Percentiles rank a stretch among this genome's conserved stretches.
These are phyloP conservation scores for Atopsyche davidsoni DNA, from an alignment of 1,140 invertebrate genomes.

Conservation along the genomic window DNA sequence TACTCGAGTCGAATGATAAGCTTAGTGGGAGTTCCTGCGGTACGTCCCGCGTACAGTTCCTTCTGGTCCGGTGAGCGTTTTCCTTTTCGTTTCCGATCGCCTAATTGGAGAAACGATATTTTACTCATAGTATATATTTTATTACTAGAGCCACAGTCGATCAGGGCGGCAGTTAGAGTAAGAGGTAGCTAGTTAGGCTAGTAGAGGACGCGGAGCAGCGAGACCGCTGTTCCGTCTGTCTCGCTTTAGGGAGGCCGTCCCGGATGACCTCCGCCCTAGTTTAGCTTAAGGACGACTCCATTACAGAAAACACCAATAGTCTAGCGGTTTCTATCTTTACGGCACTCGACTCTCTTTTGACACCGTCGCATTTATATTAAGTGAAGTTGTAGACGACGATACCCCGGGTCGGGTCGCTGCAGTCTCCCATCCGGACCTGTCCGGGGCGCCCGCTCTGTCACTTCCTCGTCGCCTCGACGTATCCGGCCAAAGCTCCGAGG, in stretches of 20 bases:
- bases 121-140: no score
- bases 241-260: no score
- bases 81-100: no score
- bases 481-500: slow-evolving; percentile 27
- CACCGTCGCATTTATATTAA: slow-evolving; percentile 37
- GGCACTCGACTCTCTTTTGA: slow-evolving; percentile 41
- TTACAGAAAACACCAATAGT: slow-evolving; percentile 48
- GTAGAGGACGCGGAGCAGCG: no score
- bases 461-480: slow-evolving; percentile 24
- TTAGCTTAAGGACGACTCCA: slow-evolving; percentile 50
- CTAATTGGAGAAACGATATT: no score
- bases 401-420: slow-evolving; percentile 14
- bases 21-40: slow-evolving; percentile 29
- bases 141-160: no score
- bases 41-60: no score
- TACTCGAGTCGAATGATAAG: slow-evolving; percentile 19
- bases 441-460: not conserved
- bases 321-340: slow-evolving; percentile 49
- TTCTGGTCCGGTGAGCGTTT: no score
- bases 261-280: slow-evolving; percentile 44
- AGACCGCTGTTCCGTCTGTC: no score
- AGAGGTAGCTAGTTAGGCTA: no score
- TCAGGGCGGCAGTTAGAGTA: no score
- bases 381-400: slow-evolving; percentile 23
- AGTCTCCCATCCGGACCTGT: not conserved